Base-by-base conservation (phyloP, 1,140 invertebrate genomes). In the Hestina assimilis region DNA sequence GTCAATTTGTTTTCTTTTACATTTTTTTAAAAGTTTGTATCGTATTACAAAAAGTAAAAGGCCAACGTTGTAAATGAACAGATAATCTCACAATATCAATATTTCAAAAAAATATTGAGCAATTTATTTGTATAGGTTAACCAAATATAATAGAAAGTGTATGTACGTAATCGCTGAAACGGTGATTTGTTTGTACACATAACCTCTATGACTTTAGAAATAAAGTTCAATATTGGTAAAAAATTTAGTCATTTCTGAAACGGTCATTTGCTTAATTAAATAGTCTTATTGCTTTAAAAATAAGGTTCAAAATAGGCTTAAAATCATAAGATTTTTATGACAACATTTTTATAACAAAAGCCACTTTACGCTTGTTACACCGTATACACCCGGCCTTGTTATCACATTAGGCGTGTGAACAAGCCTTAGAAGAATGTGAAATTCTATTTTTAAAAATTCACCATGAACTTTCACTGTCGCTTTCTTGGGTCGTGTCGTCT, bases 331-430 rank as follows among this genome's bases (percentile, higher is more conserved):
- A 28, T 73, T 65, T 40, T 41, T 63, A 76, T 73, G 66, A 75
- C 66, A 67, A 69, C 64, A 68, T 66, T 43, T 54, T 57, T 66
- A 15, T 47, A 66, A 73, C 72, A 66, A 74, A 59, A 55, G 26
- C 20, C 15, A 42, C 47, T 76, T 77, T 52, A 53, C 65, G 72
- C 24, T 66, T 69, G 63, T 77, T 69, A 67, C 21, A 69, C 55
- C 61, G 50, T 69, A 62, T 75, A 71, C 41, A 59, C 33, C 57
- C 40, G 12, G 54, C 7, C 35, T 20, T 66, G 73, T 77, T 74
- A 80, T 69, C 67, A 73, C 66, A 72, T 75, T 70, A 69, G 38
- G 43, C 65, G 72, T 79, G 75, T 75, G 74, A 80, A 79, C 48
- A 60, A 26, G 61, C 29, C 66, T 67, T 77, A 55, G 52, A 46